Evolutionary conservation across 2,888 invertebrate genomes (phyloP).

Genomic region (Pegoplata infirma): DNA sequence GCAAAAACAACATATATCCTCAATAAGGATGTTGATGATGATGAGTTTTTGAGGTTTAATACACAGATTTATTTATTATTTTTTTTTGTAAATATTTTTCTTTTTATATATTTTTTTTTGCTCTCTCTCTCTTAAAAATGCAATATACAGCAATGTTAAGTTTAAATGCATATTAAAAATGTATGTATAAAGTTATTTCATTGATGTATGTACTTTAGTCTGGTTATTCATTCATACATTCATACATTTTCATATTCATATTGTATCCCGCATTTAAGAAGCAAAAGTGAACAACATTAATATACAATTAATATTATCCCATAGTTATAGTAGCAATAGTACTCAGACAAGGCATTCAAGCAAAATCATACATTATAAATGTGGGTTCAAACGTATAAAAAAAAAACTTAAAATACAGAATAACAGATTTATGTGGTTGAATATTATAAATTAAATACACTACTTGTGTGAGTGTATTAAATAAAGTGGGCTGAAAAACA

Average conservation of each 20-base stretch:
- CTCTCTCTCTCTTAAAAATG: too few species aligned
- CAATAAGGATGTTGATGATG: conserved; percentile 36
- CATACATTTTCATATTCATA: not conserved
- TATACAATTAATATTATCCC: conserved; percentile 53
- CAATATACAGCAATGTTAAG: not conserved
- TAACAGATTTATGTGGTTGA: conserved; percentile 33
- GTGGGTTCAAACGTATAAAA: conserved; percentile 9
- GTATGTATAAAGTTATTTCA: too few species aligned
- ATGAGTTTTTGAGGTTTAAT: conserved; percentile 60
- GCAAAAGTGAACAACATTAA: conserved; percentile 53
- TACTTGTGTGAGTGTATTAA: not conserved
- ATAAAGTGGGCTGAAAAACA: too few species aligned
- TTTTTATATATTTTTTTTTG: not conserved
- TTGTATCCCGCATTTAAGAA: conserved; percentile 31
- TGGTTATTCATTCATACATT: not conserved
- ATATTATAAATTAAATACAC: conserved; percentile 33
- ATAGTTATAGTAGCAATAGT: not conserved
- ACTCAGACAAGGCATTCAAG: conserved; percentile 6
- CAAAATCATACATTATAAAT: conserved; percentile 30
- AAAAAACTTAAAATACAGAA: conserved; percentile 11
- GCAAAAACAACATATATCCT: conserved; percentile 12
- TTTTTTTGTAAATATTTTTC: conserved; percentile 29
- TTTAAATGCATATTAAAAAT: not conserved
- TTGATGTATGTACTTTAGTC: not conserved
- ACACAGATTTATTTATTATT: conserved; percentile 49